Evolutionary conservation across 2,797 vertebrate species (phyloP), one percentile per base, ranked within the genome.

Genomic region (Melanotaenia trifasciata): DNA sequence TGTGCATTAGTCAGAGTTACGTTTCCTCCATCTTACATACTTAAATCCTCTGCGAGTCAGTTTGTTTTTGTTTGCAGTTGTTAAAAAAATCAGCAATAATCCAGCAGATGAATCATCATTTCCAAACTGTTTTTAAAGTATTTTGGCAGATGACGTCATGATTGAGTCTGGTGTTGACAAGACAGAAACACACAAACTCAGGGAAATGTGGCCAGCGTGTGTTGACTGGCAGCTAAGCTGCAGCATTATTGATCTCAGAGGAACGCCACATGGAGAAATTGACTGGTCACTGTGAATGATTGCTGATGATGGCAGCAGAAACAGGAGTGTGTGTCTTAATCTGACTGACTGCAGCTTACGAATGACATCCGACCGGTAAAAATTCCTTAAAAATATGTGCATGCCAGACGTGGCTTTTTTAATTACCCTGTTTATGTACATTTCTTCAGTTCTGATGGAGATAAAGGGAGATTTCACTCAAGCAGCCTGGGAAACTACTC

Each of bases 1-100:
- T 60, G 43, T 67, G 56, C 61, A 47, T 88, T 70, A 86, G 77
- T 88, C 82, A 80, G 63, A 68, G 61, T 71, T 61, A 0, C 3
- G 47, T 51, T 61, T 11, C 16, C 10, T 2, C 26, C 3, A 14
- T 50, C 24, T 59, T 35, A 33, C 1, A 32, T 7, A 4, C 18
- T 62, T 4, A 5, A 1, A 45, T 18, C 11, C 6, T 24, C 0
- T 7, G 4, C 81, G 76, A 84, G 63, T 81, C 70, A 68, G 11
- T 26, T 6, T 66, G 58, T 67, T 45, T 56, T 35, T 78, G 63
- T 38, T 0, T 86, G 60, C 58, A 10, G 1, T 40, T 32, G 63
- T 20, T 28, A 30, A 64, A 60, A 30, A 28, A 72, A 45, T 63
- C 24, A 47, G 35, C 36, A 45, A 58, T 59, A 75, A 61, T 79